These are phyloP conservation scores for Brachyptera putata DNA, from an alignment of 2,888 invertebrate genomes.

Conservation along the genomic window DNA sequence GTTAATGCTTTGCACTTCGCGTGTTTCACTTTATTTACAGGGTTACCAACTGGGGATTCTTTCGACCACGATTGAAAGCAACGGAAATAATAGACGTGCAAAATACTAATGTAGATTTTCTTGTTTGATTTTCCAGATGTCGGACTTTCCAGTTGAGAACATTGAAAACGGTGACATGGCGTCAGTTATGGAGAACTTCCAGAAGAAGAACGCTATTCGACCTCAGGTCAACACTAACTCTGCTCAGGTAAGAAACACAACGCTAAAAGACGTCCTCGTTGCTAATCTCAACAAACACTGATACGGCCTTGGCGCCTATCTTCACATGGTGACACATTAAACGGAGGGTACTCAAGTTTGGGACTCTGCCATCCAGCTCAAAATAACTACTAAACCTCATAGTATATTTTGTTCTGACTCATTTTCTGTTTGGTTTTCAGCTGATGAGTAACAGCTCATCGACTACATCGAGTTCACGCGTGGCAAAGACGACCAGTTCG, in stretches of 20 bases:
- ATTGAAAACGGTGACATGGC: constrained; percentile 58
- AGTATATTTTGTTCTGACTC: neutral
- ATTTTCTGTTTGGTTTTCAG: constrained; percentile 24
- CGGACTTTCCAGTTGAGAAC: constrained; percentile 59
- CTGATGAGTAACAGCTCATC: constrained; percentile 44
- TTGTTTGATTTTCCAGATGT: constrained; percentile 43
- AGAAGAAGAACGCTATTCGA: constrained; percentile 54
- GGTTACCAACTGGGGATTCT: no score
- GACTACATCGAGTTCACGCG: constrained; percentile 35
- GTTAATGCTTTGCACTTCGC: no score
- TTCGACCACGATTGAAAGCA: no score
- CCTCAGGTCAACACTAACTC: constrained; percentile 35
- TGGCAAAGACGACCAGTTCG: constrained; percentile 50
- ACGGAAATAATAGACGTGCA: no score
- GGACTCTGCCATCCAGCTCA: constrained; percentile 2
- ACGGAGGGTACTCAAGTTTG: neutral
- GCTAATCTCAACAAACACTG: neutral
- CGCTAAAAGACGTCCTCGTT: neutral
- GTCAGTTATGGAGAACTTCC: constrained; percentile 68
- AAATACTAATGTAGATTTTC: no score
- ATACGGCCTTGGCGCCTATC: constrained; percentile 1
- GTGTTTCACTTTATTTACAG: no score
- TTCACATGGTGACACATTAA: neutral
- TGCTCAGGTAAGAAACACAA: constrained; percentile 28
- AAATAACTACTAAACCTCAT: no score